These are phyloP conservation scores for Arrhopalites spinosus DNA, from an alignment of 2,888 invertebrate species.

Conservation along the genomic window DNA sequence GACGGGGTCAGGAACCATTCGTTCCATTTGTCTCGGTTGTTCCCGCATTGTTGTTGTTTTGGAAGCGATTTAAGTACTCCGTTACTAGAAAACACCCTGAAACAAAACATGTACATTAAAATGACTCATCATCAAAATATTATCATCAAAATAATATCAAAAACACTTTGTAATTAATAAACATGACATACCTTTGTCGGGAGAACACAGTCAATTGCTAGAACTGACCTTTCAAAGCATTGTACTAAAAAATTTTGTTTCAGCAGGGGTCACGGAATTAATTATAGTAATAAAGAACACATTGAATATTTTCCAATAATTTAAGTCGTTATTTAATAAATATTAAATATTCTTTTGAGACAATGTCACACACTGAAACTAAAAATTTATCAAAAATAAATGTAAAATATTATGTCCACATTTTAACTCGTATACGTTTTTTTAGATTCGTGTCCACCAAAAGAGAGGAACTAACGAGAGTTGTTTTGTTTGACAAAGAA, in stretches of 20 bases:
- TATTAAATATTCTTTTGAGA: too few relatives aligned
- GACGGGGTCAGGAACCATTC: constrained; percentile 53
- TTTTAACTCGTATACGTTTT: too few relatives aligned
- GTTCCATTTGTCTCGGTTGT: constrained; percentile 45
- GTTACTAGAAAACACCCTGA: neutral
- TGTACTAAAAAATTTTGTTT: neutral
- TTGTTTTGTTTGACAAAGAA: neutral
- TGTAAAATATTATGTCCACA: too few relatives aligned
- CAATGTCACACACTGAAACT: too few relatives aligned
- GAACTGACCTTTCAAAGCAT: neutral
- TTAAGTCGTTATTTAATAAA: too few relatives aligned
- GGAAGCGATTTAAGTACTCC: neutral
- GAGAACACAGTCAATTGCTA: too few relatives aligned
- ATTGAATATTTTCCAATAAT: too few relatives aligned
- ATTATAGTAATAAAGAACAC: neutral
- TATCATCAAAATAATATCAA: neutral
- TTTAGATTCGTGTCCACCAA: too few relatives aligned
- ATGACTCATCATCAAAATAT: neutral
- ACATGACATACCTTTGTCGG: neutral
- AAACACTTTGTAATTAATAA: too few relatives aligned
- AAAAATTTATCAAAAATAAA: too few relatives aligned
- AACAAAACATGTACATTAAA: neutral
- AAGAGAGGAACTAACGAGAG: too few relatives aligned
- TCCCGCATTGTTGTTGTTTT: constrained; percentile 33
- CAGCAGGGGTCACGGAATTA: neutral